phyloP scores from a whole-genome alignment of 2,888 invertebrate genomes.

The Polietes domitor region DNA sequence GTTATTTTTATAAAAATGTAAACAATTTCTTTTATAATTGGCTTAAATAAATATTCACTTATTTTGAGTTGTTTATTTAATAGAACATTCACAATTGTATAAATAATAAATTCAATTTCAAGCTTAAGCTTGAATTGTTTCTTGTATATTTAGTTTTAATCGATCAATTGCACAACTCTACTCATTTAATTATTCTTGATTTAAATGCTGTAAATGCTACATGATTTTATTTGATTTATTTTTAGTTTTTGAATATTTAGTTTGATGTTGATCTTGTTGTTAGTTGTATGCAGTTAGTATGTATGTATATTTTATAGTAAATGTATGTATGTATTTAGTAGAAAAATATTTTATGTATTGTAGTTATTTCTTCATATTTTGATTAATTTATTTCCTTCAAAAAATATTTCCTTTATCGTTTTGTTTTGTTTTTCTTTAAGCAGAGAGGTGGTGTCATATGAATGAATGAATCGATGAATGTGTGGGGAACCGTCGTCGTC shows the following conservation, averaged over 20 bases:
- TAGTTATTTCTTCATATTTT: slow-evolving; percentile 23
- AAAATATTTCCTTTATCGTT: slow-evolving; percentile 2
- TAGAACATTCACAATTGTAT: slow-evolving; percentile 1
- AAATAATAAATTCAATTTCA: too few species aligned
- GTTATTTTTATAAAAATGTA: background rate
- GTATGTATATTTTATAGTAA: slow-evolving; percentile 5
- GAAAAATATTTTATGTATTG: slow-evolving; percentile 26
- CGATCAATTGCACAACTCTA: background rate
- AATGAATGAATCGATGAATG: background rate
- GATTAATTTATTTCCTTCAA: slow-evolving; percentile 7
- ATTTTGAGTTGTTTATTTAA: background rate
- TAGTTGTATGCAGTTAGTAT: background rate
- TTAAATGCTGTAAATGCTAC: slow-evolving; percentile 10
- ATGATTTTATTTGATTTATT: background rate
- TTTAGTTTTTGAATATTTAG: slow-evolving; percentile 27
- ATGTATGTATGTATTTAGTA: background rate
- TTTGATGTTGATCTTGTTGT: slow-evolving; percentile 2
- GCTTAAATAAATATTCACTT: background rate
- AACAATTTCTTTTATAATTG: too few species aligned
- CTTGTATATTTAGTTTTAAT: background rate
- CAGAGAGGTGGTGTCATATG: background rate
- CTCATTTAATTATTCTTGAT: background rate
- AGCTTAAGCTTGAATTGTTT: background rate
- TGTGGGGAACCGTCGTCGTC: background rate
- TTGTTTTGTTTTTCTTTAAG: background rate